Conservation (phyloP, 2,888 invertebrate species). For the Cancer borealis region DNA sequence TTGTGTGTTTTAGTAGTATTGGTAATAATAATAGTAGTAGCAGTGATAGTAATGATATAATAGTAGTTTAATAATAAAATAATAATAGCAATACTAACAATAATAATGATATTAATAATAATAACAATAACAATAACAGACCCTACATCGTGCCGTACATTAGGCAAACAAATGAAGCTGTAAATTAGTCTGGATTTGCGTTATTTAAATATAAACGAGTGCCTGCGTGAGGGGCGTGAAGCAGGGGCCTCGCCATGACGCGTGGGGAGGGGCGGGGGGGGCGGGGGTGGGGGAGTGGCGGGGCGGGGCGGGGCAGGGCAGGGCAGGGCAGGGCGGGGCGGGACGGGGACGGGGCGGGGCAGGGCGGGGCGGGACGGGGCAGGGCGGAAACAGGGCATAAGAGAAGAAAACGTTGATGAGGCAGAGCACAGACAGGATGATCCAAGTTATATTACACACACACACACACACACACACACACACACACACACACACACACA, state of each 20-base stretch:
- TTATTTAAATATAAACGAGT: background rate
- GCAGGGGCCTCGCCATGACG: background rate
- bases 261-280: background rate
- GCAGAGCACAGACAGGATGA: too few relatives aligned
- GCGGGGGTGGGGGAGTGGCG: too few relatives aligned
- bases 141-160: background rate
- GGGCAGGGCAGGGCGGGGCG: too few relatives aligned
- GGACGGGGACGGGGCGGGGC: too few relatives aligned
- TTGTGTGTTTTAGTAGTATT: too few relatives aligned
- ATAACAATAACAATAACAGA: background rate
- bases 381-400: too few relatives aligned
- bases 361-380: too few relatives aligned
- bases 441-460: background rate
- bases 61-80: background rate
- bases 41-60: background rate
- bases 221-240: background rate
- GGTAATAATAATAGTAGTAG: background rate
- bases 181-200: background rate
- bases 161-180: background rate
- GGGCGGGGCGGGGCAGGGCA: too few relatives aligned
- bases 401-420: too few relatives aligned
- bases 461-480: constrained; percentile 32
- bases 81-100: background rate
- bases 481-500: constrained; percentile 32
- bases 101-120: background rate